These are phyloP conservation scores for Limnothrissa miodon DNA, from an alignment of 2,113 vertebrate genomes.

Conservation along the genomic window DNA sequence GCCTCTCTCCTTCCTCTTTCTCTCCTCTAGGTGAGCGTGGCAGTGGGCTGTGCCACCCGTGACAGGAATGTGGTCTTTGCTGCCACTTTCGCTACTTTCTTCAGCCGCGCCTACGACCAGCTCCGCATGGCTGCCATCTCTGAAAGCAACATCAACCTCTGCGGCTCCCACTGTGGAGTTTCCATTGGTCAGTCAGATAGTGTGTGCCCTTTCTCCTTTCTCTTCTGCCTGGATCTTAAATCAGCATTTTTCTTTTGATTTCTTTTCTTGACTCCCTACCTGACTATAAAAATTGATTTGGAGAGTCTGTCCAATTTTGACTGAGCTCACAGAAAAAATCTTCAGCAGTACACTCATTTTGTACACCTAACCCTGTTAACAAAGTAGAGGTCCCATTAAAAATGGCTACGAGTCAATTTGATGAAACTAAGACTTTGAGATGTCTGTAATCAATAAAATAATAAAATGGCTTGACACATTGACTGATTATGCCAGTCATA, in stretches of 20 bases:
- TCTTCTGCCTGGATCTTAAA: constrained; percentile 19
- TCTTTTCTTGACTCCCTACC: not conserved
- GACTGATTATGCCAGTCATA: not conserved
- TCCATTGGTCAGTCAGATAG: constrained; percentile 81
- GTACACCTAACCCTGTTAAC: not conserved
- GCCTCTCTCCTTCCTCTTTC: not conserved
- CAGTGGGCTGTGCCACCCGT: constrained; percentile 84
- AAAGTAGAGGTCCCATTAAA: not conserved
- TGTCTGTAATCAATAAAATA: not conserved
- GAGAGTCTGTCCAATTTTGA: not conserved
- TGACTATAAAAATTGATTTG: not conserved
- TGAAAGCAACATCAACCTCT: constrained; percentile 91
- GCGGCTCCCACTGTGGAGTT: constrained; percentile 92
- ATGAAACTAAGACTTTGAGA: not conserved
- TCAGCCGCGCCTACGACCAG: constrained; percentile 87
- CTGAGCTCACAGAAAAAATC: not conserved
- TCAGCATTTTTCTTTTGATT: not conserved
- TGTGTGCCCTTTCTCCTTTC: not conserved
- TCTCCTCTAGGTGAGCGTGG: constrained; percentile 80
- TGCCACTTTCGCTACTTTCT: constrained; percentile 90
- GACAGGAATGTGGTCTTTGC: constrained; percentile 86
- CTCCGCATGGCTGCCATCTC: constrained; percentile 93
- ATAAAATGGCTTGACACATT: not conserved
- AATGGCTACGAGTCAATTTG: not conserved
- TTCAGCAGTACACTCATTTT: not conserved